These are phyloP conservation scores for Jaculus jaculus DNA, from an alignment of 2,113 vertebrate species.

Conservation along the genomic window DNA sequence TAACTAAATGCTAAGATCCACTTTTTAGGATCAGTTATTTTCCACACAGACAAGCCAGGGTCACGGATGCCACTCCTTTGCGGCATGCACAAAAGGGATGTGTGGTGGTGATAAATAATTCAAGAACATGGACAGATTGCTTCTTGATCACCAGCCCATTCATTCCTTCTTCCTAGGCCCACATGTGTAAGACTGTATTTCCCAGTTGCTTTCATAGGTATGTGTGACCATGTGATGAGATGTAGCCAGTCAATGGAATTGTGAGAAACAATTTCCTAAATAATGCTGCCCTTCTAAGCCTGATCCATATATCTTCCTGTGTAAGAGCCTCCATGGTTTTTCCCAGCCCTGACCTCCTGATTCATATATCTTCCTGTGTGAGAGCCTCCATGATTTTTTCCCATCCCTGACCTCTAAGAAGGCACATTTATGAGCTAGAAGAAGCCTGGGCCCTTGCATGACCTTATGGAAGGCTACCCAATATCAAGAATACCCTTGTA, in stretches of 20 bases:
- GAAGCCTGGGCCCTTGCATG: background rate
- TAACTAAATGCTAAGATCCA: background rate
- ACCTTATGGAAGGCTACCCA: background rate
- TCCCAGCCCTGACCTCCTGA: too few relatives aligned
- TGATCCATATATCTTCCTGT: background rate
- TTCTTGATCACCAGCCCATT: background rate
- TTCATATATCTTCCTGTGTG: background rate
- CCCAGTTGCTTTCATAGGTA: background rate
- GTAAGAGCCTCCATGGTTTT: background rate
- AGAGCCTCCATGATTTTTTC: background rate
- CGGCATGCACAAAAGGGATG: background rate
- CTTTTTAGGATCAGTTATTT: background rate
- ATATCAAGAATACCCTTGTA: background rate
- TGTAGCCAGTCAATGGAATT: background rate
- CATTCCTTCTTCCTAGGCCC: background rate
- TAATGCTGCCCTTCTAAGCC: background rate
- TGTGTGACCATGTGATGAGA: background rate
- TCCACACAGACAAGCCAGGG: background rate
- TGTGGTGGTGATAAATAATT: background rate
- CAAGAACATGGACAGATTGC: background rate
- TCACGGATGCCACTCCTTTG: background rate
- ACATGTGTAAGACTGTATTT: background rate
- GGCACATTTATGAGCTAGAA: background rate
- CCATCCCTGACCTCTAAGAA: background rate
- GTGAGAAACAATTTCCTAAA: background rate